Evolutionary conservation across 2,797 vertebrate species (phyloP).

Genomic region (Pogonophryne albipinna): DNA sequence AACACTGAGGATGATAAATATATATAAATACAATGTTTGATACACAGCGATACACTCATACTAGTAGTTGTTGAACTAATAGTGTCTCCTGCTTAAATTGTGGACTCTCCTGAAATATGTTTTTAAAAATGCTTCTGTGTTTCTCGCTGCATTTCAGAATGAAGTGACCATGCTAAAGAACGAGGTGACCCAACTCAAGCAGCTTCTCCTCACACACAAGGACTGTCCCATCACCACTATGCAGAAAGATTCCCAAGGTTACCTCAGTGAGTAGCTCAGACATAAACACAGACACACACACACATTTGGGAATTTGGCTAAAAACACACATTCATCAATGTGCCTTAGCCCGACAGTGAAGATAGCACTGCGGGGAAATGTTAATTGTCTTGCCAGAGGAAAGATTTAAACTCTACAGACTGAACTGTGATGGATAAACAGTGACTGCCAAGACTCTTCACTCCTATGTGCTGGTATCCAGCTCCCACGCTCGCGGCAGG

Average conservation of each 20-base stretch:
- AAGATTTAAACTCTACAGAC: slow-evolving; percentile 53
- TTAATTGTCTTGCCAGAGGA: slow-evolving; percentile 39
- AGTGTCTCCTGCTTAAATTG: not conserved
- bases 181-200: slow-evolving; percentile 99
- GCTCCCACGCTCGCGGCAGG: slow-evolving; percentile 62
- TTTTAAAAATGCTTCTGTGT: slow-evolving; percentile 1
- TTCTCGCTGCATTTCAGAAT: slow-evolving; percentile 84
- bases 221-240: slow-evolving; percentile 99
- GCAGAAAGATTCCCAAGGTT: slow-evolving; percentile 99
- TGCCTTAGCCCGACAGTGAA: slow-evolving; percentile 48
- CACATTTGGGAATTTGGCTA: slow-evolving; percentile 33
- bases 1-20: not conserved
- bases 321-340: slow-evolving; percentile 49
- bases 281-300: slow-evolving; percentile 59
- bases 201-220: slow-evolving; percentile 99
- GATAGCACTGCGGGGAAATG: slow-evolving; percentile 43
- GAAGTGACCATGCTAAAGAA: slow-evolving; percentile 99
- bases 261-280: slow-evolving; percentile 95
- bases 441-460: slow-evolving; percentile 51
- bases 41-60: not conserved
- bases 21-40: not conserved
- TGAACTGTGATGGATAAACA: slow-evolving; percentile 55
- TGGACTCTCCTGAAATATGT: not conserved
- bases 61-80: not conserved
- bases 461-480: slow-evolving; percentile 60